These are phyloP conservation scores for Muraenolepis orangiensis DNA, from an alignment of 2,797 vertebrate species.

Conservation along the genomic window DNA sequence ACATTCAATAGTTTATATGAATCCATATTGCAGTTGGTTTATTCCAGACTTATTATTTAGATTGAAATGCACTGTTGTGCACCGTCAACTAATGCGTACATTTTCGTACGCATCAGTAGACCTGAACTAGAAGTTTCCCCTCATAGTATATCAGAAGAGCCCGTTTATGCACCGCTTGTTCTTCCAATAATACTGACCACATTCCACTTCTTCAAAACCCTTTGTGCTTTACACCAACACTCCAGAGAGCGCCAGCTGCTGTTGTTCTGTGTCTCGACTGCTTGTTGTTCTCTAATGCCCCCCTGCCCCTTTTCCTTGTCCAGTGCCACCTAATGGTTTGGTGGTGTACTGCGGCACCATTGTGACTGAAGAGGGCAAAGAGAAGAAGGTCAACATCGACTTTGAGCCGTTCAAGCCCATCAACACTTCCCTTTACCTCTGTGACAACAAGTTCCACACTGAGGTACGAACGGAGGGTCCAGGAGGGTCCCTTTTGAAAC, in stretches of 20 bases:
- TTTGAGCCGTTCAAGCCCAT: constrained; percentile 99
- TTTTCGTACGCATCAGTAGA: neutral
- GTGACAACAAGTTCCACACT: constrained; percentile 99
- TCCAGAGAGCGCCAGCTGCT: neutral
- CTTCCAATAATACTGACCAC: neutral
- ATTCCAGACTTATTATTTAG: no score
- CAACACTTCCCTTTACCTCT: constrained; percentile 99
- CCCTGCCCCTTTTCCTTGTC: constrained; percentile 49
- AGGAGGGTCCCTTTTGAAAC: neutral
- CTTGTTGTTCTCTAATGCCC: neutral
- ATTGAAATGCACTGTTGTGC: neutral
- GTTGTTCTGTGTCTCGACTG: neutral
- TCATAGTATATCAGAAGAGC: neutral
- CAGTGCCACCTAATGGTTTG: constrained; percentile 98
- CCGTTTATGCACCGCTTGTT: neutral
- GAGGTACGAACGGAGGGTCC: constrained; percentile 77
- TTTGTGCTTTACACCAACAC: neutral
- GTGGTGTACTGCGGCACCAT: constrained; percentile 99
- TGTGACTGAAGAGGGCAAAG: constrained; percentile 99
- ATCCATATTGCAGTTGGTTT: no score
- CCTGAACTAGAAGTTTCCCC: neutral
- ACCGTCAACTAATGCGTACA: neutral
- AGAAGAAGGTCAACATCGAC: constrained; percentile 99
- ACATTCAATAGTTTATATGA: no score
- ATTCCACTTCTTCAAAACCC: neutral